A percentile compares a stretch with the other conserved stretches of the same genome.
These are phyloP conservation scores for Amblyopsis hoosieri DNA, from an alignment of 2,797 vertebrate species.

Conservation along the genomic window DNA sequence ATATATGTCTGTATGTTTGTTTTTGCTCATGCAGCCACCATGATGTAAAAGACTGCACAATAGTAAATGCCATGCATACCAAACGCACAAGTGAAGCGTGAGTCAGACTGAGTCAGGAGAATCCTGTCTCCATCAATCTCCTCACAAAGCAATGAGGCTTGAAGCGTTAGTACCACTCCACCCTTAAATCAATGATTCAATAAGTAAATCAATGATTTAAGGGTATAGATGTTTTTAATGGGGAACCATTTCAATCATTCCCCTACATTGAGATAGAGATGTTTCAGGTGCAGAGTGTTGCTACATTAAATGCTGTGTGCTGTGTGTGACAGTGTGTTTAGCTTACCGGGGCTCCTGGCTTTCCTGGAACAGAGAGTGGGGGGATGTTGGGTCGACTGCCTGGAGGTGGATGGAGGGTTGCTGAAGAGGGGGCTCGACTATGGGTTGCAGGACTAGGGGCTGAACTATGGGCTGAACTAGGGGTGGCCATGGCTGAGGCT, in stretches of 20 bases:
- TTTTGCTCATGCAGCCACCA: neutral
- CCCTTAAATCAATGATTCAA: neutral
- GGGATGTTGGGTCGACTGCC: slow-evolving; percentile 81
- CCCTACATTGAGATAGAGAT: neutral
- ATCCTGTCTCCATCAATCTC: slow-evolving; percentile 6
- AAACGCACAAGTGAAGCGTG: neutral
- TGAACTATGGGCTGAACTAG: slow-evolving; percentile 27
- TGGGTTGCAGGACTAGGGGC: slow-evolving; percentile 17
- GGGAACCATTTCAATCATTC: too few species aligned
- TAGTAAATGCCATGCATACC: neutral
- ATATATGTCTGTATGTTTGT: neutral
- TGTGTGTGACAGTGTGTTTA: neutral
- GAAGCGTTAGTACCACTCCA: slow-evolving; percentile 1
- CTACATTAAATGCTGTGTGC: neutral
- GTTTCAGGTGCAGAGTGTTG: neutral
- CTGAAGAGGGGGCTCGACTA: slow-evolving; percentile 28
- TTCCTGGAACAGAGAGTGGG: slow-evolving; percentile 85
- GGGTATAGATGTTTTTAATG: too few species aligned
- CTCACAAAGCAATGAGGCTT: slow-evolving; percentile 4
- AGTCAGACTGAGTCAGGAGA: neutral
- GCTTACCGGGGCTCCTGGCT: slow-evolving; percentile 82
- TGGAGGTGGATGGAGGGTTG: slow-evolving; percentile 58
- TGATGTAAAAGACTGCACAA: neutral
- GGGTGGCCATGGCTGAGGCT: slow-evolving; percentile 43
- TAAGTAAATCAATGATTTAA: too few species aligned